A percentile compares a stretch with the other conserved stretches of the same genome.
Evolutionary conservation across 2,113 vertebrate genomes (phyloP).

Genomic region (Actenoides lindsayi): DNA sequence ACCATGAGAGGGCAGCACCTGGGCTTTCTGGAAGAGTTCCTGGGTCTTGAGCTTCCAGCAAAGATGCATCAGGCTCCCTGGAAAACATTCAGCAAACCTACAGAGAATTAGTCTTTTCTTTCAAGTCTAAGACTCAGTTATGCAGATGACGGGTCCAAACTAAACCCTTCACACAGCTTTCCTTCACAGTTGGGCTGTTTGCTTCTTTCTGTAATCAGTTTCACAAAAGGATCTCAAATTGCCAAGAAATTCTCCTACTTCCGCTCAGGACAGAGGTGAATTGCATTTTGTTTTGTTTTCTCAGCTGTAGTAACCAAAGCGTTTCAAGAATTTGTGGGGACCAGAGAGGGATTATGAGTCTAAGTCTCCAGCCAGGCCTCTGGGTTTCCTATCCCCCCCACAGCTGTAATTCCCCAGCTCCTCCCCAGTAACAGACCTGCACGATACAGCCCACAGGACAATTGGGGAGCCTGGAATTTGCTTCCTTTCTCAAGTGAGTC

Average conservation of each 20-base stretch:
- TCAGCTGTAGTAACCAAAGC: constrained; percentile 7
- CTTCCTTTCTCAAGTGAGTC: neutral
- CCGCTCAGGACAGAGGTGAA: neutral
- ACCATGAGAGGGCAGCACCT: neutral
- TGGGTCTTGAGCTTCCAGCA: neutral
- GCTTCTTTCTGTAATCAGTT: neutral
- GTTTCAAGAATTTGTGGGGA: neutral
- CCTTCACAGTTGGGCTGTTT: neutral
- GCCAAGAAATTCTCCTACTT: constrained; percentile 21
- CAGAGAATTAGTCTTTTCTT: neutral
- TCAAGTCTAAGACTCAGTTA: neutral
- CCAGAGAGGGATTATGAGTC: neutral
- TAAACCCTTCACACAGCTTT: neutral
- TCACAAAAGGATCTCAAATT: neutral
- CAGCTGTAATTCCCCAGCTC: neutral
- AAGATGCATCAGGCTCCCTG: neutral
- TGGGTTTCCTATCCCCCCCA: neutral
- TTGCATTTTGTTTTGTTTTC: constrained; percentile 17
- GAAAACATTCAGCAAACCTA: neutral
- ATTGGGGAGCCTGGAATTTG: neutral
- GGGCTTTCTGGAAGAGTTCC: neutral
- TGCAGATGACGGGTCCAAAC: neutral
- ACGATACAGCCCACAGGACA: neutral
- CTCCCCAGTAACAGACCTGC: neutral
- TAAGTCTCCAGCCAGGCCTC: neutral